Evolutionary conservation across 2,888 invertebrate species (phyloP).

Genomic region (Lysandra bellargus): DNA sequence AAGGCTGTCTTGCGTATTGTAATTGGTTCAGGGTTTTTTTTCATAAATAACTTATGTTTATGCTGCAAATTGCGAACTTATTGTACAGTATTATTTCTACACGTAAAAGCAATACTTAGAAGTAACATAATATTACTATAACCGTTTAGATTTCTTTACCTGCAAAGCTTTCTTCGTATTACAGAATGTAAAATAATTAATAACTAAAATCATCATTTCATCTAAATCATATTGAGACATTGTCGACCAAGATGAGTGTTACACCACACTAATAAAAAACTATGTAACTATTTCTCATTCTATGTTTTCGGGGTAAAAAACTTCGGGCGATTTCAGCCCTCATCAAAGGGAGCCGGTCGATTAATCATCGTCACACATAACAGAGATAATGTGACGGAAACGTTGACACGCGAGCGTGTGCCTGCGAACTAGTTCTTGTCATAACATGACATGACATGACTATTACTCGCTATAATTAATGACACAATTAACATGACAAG

Average conservation of each 20-base stretch:
- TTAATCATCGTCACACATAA: slow-evolving; percentile 31
- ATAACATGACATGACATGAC: slow-evolving; percentile 20
- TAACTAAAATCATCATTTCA: no score
- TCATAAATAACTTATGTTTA: not conserved
- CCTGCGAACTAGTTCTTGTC: slow-evolving; percentile 26
- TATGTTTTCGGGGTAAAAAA: slow-evolving; percentile 22
- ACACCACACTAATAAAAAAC: not conserved
- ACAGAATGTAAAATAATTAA: no score
- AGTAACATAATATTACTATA: no score
- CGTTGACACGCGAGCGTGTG: slow-evolving; percentile 24
- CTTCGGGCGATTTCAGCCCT: not conserved
- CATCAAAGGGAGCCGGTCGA: slow-evolving; percentile 12
- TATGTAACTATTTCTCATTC: not conserved
- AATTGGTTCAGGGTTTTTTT: not conserved
- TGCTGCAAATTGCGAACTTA: not conserved
- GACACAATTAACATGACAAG: slow-evolving; percentile 18
- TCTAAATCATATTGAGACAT: not conserved
- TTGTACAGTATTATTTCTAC: no score
- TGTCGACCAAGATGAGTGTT: no score
- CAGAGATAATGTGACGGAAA: slow-evolving; percentile 30
- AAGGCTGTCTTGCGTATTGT: not conserved
- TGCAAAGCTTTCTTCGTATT: no score
- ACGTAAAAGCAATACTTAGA: no score
- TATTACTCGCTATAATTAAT: slow-evolving; percentile 27
- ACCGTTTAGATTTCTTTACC: no score